These are phyloP conservation scores for Sorex araneus DNA, from an alignment of 2,113 vertebrate species.

Conservation along the genomic window DNA sequence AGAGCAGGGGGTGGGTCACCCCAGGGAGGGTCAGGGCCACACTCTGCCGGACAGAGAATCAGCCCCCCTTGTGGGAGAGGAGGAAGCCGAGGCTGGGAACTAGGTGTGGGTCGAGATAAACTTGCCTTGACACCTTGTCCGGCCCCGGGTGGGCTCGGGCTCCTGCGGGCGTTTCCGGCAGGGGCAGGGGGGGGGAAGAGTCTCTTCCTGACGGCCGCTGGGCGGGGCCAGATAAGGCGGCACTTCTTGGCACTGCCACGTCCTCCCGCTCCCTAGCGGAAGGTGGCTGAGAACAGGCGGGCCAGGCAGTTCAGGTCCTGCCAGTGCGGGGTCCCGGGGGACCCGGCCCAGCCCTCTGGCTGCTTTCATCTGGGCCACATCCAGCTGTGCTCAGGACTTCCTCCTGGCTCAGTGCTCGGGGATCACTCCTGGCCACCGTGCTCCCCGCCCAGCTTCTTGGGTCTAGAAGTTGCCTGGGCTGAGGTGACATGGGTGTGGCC, in stretches of 20 bases:
- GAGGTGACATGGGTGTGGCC: too few species aligned
- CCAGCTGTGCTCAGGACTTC: too few species aligned
- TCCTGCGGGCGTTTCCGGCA: background rate
- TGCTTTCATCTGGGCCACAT: background rate
- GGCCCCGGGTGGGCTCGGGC: background rate
- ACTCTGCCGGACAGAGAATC: background rate
- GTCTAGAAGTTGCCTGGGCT: too few species aligned
- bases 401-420: too few species aligned
- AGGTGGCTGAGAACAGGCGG: fast-evolving
- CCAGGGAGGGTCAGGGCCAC: background rate
- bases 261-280: background rate
- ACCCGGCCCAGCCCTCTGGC: too few species aligned
- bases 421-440: too few species aligned
- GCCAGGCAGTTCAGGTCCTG: background rate
- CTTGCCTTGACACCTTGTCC: too few species aligned
- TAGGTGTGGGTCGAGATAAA: background rate
- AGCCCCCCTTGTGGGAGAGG: too few species aligned
- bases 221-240: background rate
- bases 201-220: background rate
- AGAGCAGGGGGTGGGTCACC: too few species aligned
- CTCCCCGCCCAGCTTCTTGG: too few species aligned
- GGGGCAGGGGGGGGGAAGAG: background rate
- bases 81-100: background rate
- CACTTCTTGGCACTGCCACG: background rate
- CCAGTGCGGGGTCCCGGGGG: too few species aligned